phyloP scores from a whole-genome alignment of 2,797 vertebrate species.

The Cossypha niveicapilla region DNA sequence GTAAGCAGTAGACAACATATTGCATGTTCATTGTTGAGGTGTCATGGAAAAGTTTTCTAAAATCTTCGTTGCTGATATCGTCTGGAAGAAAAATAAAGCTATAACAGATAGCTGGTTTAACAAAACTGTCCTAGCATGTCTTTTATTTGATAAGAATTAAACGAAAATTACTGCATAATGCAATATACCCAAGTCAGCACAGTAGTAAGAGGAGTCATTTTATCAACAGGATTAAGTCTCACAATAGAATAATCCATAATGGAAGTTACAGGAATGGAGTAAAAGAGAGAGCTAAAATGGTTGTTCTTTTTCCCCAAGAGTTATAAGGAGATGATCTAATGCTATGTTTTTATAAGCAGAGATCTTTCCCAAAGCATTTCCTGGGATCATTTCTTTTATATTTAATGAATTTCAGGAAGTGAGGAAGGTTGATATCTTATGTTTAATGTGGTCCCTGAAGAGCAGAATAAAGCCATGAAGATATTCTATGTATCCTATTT shows the following conservation, averaged over 20 bases:
- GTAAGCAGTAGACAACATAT: neutral
- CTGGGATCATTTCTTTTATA: slow-evolving; percentile 13
- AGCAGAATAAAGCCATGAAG: neutral
- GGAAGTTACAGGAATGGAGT: neutral
- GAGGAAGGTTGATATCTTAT: neutral
- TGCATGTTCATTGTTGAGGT: neutral
- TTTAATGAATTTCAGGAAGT: slow-evolving; percentile 1
- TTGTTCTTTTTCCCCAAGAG: neutral
- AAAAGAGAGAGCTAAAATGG: neutral
- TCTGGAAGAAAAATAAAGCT: slow-evolving; percentile 7
- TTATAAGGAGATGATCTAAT: neutral
- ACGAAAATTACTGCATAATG: slow-evolving; percentile 47
- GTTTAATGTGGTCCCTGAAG: neutral
- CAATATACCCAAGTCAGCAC: neutral
- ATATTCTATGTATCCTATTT: neutral
- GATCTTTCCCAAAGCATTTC: neutral
- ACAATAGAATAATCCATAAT: slow-evolving; percentile 41
- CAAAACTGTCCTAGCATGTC: neutral
- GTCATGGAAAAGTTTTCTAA: neutral
- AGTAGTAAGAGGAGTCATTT: slow-evolving; percentile 29
- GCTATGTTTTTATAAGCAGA: slow-evolving; percentile 1
- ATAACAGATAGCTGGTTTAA: slow-evolving; percentile 17
- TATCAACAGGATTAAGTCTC: slow-evolving; percentile 46
- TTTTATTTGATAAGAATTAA: slow-evolving; percentile 47
- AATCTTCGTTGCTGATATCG: neutral